Base-by-base conservation (phyloP, 1,140 invertebrate genomes). In the Batillaria attramentaria region DNA sequence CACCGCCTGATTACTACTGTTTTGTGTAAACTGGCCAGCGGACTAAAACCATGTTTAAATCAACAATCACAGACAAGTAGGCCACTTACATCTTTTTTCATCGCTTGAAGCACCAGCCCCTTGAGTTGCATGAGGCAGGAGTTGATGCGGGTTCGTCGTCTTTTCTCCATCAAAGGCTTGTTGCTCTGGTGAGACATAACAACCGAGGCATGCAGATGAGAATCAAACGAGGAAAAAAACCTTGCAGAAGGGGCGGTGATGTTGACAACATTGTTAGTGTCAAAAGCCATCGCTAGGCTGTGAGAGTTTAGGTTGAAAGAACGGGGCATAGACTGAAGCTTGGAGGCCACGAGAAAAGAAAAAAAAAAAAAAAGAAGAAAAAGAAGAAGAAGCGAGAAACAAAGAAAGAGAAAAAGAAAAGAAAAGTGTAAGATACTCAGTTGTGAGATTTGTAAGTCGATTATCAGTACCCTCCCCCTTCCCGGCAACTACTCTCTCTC, bases 111-210 rank as follows among this genome's bases (percentile, higher is more conserved):
- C 24, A 97, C 95, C 1, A 97, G 92, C 46, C 94, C 94, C 89
- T 97, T 97, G 50, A 97, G 91, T 84, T 97, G 95, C 79, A 95
- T 94, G n/a, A 97, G 92, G 84, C 95, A 97, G 81, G 95, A 93
- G 91, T 97, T 97, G 81, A 97, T 97, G 82, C 96, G 92, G 43
- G 95, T 95, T 62, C 96, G 92, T 79, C 96, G 91, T 80, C 95
- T 92, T 89, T 97, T 97, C 89, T 97, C 96, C 95, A 97, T 97
- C 77, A 97, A 95, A 4, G 96, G 96, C 91, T 97, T 97, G 87
- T 96, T 96, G 46, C 95, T 96, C 95, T 97, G 93, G 74, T 94
- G n/a, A n/a, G n/a, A n/a, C n/a, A n/a, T n/a, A n/a, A n/a, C n/a
- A n/a, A n/a, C n/a, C n/a, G n/a, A 94, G 72, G 65, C 31, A 75